Percentiles rank a stretch among this genome's conserved stretches.
Conservation (phyloP, 2,797 vertebrate genomes). For the Australoheros facetus region DNA sequence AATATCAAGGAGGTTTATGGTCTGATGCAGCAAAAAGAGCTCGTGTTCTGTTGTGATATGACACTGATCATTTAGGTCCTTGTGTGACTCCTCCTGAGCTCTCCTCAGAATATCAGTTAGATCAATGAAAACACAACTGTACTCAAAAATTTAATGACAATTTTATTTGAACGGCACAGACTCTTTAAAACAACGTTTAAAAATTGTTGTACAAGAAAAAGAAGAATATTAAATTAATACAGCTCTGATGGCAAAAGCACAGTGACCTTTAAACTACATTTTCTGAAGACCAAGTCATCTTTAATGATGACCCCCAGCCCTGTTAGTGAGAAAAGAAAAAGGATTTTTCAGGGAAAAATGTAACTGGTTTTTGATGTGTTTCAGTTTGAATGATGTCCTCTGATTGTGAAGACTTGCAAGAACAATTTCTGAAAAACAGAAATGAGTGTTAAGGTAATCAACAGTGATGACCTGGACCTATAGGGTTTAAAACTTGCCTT, state of each 20-base stretch:
- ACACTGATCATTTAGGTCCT: too few relatives aligned
- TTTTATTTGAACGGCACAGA: accelerated
- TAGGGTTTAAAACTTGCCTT: too few relatives aligned
- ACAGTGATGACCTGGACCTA: too few relatives aligned
- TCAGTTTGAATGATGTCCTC: accelerated
- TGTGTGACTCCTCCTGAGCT: too few relatives aligned
- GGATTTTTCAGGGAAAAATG: accelerated
- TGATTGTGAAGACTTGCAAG: neutral
- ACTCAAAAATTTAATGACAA: too few relatives aligned
- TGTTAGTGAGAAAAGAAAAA: neutral
- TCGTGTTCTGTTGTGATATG: too few relatives aligned
- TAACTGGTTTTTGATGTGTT: neutral
- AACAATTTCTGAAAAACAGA: neutral
- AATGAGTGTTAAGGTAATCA: neutral
- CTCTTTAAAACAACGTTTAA: neutral
- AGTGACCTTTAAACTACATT: accelerated
- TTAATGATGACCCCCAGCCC: neutral
- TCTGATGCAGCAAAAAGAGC: too few relatives aligned
- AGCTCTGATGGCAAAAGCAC: neutral
- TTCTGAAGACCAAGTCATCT: neutral
- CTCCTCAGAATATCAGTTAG: neutral
- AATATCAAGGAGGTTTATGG: too few relatives aligned
- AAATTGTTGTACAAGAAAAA: neutral
- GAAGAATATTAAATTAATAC: neutral
- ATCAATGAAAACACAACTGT: neutral